phyloP scores from a whole-genome alignment of 2,888 invertebrate genomes.

The Pseudolycoriella hygida region DNA sequence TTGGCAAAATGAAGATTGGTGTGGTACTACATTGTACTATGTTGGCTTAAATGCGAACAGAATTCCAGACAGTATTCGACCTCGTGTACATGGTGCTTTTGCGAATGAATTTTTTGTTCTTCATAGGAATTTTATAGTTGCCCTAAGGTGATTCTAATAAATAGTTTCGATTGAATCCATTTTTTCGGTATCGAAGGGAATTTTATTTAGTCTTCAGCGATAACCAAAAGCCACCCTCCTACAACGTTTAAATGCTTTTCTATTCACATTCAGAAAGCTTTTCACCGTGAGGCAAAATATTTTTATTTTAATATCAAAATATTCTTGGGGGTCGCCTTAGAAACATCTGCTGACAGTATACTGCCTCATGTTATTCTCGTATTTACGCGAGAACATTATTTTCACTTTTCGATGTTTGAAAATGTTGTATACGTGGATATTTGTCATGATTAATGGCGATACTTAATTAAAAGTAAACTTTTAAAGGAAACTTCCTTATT shows the following conservation, averaged over 20 bases:
- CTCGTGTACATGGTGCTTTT: too few species aligned
- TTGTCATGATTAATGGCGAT: constrained; percentile 1
- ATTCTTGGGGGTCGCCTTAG: background rate
- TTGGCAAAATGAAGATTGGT: background rate
- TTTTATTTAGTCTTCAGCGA: too few species aligned
- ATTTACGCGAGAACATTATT: background rate
- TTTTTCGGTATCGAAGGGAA: too few species aligned
- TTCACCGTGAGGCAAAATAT: background rate
- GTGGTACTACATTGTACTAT: background rate
- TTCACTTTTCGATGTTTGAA: background rate
- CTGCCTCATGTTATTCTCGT: background rate
- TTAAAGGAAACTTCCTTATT: background rate
- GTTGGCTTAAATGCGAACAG: background rate
- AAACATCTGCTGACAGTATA: background rate
- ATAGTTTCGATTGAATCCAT: too few species aligned
- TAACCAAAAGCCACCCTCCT: too few species aligned
- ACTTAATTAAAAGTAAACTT: constrained; percentile 2
- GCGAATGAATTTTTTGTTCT: too few species aligned
- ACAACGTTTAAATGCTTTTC: too few species aligned
- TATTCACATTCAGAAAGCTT: too few species aligned
- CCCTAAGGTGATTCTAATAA: too few species aligned
- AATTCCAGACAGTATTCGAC: too few species aligned
- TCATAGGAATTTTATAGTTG: too few species aligned
- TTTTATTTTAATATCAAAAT: background rate
- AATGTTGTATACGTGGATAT: background rate